Evolutionary conservation across 1,140 invertebrate genomes (phyloP).

Genomic region (Oedothorax gibbosus): DNA sequence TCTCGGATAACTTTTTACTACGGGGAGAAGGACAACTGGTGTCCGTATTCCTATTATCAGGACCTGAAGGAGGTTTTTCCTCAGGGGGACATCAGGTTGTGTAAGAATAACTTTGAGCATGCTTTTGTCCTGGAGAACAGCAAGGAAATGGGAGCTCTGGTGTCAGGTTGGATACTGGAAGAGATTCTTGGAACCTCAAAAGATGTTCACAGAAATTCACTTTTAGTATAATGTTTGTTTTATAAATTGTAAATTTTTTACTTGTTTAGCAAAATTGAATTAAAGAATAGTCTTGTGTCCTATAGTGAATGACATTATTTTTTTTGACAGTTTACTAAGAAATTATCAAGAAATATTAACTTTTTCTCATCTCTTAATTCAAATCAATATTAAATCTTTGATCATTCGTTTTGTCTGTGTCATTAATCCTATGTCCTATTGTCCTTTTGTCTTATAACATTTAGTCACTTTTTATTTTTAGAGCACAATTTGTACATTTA

Average conservation of each 20-base stretch:
- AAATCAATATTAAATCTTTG: no score
- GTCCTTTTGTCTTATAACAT: no score
- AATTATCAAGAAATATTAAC: no score
- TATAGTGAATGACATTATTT: no score
- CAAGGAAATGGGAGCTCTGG: constrained; percentile 74
- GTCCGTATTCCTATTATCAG: constrained; percentile 76
- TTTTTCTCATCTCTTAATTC: no score
- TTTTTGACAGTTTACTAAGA: no score
- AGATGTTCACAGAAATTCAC: constrained; percentile 60
- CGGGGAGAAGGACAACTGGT: constrained; percentile 81
- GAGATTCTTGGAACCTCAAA: constrained; percentile 55
- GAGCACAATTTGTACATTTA: no score
- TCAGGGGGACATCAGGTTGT: constrained; percentile 75
- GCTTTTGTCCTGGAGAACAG: constrained; percentile 79
- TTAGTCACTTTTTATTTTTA: no score
- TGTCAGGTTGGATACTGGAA: constrained; percentile 72
- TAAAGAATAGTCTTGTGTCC: no score
- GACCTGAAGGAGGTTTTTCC: constrained; percentile 75
- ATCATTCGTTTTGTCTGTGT: no score
- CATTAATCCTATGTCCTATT: no score
- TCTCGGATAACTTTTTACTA: constrained; percentile 80
- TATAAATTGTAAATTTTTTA: neutral
- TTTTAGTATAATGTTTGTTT: constrained; percentile 52
- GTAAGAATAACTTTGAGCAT: constrained; percentile 77
- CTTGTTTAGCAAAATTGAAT: neutral